Base-by-base conservation (phyloP, 2,113 vertebrate genomes). In the Centropus bengalensis region DNA sequence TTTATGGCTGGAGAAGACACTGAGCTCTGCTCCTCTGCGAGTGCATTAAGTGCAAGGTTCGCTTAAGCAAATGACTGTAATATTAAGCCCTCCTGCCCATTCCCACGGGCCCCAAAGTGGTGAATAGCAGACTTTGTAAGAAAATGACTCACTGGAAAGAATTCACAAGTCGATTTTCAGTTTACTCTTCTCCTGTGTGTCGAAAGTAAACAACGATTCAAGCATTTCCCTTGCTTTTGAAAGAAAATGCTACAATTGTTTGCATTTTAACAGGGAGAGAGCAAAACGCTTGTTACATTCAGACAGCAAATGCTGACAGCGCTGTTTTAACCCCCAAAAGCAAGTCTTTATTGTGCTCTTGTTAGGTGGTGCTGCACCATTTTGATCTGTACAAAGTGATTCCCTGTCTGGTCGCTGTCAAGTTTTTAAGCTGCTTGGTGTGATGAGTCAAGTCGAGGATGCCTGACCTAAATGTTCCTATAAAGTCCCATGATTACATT, bases 391-490 rank as follows among this genome's bases (percentile, higher is more conserved):
- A 38, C 89, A 87, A 96, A 96, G 88, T 20, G 76, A 85, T 88
- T 91, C 77, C 68, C 28, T 89, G 74, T 22, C 64, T 92, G 77
- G 88, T 88, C 1, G 33, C 91, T 87, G 74, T 73, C 80, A 81
- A 87, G 80, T 79, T 93, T 91, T 91, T 33, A 82, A 86, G 86
- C 85, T 81, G 74, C 62, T 93, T 1, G 5, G 38, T 80, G 88
- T 82, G 91, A 91, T 93, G 94, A 96, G 91, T 94, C 93, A 71
- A 80, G 92, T 58, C 69, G 91, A 96, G 33, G 91, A 85, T 93
- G 93, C 85, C 91, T 97, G 96, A 96, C 93, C 95, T 96, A 86
- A 94, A 97, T 95, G 91, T 93, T 96, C 95, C 79, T 96, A 71
- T 93, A 78, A 96, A 95, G 90, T 95, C 90, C 76, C 76, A 91